phyloP scores from a whole-genome alignment of 2,113 vertebrate genomes.

The Origma solitaria region DNA sequence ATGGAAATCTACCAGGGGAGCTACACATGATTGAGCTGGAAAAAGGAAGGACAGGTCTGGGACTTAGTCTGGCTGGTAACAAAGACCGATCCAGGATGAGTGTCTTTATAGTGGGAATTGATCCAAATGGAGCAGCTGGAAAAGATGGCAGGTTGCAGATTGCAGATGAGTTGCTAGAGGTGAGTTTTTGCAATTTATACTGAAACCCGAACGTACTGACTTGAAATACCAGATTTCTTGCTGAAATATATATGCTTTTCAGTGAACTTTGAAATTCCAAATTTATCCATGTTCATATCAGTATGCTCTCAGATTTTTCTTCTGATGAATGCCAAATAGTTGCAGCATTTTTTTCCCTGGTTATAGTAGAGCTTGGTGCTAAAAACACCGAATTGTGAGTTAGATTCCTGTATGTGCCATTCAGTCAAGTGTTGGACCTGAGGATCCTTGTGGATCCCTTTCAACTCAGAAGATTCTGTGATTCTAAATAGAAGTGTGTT shows the following conservation, averaged over 20 bases:
- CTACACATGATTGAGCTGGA: constrained; percentile 92
- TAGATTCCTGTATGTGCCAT: background rate
- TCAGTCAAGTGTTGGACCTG: background rate
- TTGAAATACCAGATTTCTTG: background rate
- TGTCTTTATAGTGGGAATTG: constrained; percentile 95
- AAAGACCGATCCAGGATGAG: constrained; percentile 94
- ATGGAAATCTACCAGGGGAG: constrained; percentile 84
- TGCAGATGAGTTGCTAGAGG: constrained; percentile 95
- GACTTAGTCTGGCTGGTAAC: constrained; percentile 97
- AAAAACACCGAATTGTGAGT: background rate
- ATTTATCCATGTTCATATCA: background rate
- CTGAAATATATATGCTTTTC: background rate
- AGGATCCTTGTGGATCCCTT: background rate
- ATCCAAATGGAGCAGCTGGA: constrained; percentile 91
- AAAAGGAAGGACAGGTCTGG: constrained; percentile 91
- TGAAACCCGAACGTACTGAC: background rate
- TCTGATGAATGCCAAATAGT: background rate
- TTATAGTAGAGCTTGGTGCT: background rate
- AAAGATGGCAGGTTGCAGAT: constrained; percentile 87
- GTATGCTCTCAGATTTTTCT: background rate
- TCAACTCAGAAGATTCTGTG: background rate
- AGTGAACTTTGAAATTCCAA: background rate
- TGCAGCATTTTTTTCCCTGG: background rate
- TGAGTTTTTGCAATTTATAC: constrained; percentile 62
- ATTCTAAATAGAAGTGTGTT: background rate